Evolutionary conservation across 1,140 invertebrate species (phyloP).

Genomic region (Sarcophaga bullata): DNA sequence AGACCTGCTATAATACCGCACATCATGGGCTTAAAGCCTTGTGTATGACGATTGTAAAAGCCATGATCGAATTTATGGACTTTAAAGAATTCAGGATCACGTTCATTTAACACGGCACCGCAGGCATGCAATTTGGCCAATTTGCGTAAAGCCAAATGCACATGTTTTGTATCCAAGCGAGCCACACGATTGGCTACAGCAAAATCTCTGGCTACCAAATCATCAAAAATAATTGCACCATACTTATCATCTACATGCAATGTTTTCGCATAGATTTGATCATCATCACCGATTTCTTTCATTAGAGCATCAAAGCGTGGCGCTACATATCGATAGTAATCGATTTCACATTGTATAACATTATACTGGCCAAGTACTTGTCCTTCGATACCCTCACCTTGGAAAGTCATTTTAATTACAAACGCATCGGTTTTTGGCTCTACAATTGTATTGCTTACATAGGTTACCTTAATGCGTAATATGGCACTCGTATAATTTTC

Average conservation of each 20-base stretch:
- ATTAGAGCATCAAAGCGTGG: conserved; percentile 51
- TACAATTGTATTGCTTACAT: conserved; percentile 29
- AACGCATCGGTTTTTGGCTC: conserved; percentile 43
- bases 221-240: conserved; percentile 55
- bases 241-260: conserved; percentile 50
- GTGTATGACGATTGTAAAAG: conserved; percentile 55
- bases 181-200: conserved; percentile 67
- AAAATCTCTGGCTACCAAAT: conserved; percentile 66
- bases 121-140: conserved; percentile 70
- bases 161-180: conserved; percentile 67
- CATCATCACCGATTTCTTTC: conserved; percentile 46
- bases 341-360: conserved; percentile 52
- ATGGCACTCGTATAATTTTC: conserved; percentile 56
- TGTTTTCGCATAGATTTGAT: conserved; percentile 53
- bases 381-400: conserved; percentile 45
- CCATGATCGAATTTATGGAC: conserved; percentile 55
- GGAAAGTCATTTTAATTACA: conserved; percentile 50
- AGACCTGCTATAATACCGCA: conserved; percentile 48
- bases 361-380: conserved; percentile 50
- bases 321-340: conserved; percentile 56
- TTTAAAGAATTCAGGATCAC: conserved; percentile 52
- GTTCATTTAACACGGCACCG: conserved; percentile 56
- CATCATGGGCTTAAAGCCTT: conserved; percentile 50
- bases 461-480: conserved; percentile 53
- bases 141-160: conserved; percentile 67